Evolutionary conservation across 2,113 vertebrate species (phyloP), one percentile per base, ranked within the genome.

Genomic region (Scopus umbretta): DNA sequence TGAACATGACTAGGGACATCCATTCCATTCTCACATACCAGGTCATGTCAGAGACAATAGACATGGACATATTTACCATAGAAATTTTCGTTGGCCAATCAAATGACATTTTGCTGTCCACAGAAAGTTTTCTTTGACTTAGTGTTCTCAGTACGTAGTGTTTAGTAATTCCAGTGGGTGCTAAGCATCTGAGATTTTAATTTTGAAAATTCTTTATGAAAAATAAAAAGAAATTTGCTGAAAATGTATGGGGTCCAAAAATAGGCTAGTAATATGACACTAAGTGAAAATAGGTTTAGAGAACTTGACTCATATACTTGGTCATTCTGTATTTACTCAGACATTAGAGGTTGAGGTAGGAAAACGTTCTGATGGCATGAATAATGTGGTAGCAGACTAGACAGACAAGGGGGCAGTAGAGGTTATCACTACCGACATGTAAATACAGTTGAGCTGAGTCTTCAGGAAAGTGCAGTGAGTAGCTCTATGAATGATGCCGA

Each of bases 381-480:
- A 88, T 90, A 93, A 93, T 81, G 43, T 93, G 72, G 65, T 75
- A 91, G 43, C 55, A 88, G 92, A 84, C 90, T 43, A 96, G 94
- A 97, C 95, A 96, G 94, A 84, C 86, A 88, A 78, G 50, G n/a
- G 74, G 68, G 55, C 83, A 94, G 61, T 20, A 86, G 43, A 87
- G 26, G 73, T 96, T 96, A 96, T 97, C 94, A 10, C 68, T 63
- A 43, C 83, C 87, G 83, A 85, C 55, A 12, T 50, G 61, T 92
- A 91, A 92, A 95, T 87, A 96, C 2, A 67, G n/a, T 45, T 91
- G 65, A 95, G 29, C 49, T 59, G 86, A 80, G 86, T 71, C 68
- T 93, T 88, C 38, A 65, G 83, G 65, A 86, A 90, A 92, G 80
- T 63, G 80, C 13, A 90, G 67, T 86, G 92, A 56, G 42, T 93